phyloP scores from a whole-genome alignment of 2,888 invertebrate species.

The Strigamia crassipes region DNA sequence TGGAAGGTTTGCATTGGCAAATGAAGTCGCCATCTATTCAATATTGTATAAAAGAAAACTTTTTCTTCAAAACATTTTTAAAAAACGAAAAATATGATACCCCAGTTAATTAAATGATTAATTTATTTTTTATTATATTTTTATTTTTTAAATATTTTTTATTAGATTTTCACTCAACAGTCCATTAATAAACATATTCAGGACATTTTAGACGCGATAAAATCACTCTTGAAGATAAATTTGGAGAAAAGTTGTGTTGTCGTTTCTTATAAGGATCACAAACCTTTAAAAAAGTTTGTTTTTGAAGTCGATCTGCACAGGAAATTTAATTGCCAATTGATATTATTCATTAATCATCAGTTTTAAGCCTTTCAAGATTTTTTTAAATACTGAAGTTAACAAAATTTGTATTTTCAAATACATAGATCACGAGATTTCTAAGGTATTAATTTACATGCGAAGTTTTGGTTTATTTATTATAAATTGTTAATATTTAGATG shows the following conservation, averaged over 20 bases:
- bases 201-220: constrained; percentile 16
- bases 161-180: constrained; percentile 31
- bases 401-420: constrained; percentile 13
- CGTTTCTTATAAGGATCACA: constrained; percentile 21
- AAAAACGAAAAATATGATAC: constrained; percentile 29
- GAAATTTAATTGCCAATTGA: background rate
- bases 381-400: background rate
- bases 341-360: background rate
- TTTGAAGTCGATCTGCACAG: constrained; percentile 23
- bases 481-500: constrained; percentile 36
- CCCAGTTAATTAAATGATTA: too few species aligned
- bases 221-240: background rate
- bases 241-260: constrained; percentile 10
- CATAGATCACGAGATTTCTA: constrained; percentile 43
- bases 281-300: constrained; percentile 44
- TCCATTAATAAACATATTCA: constrained; percentile 28
- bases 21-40: constrained; percentile 33
- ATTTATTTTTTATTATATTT: too few species aligned
- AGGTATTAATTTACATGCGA: background rate
- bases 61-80: background rate
- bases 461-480: background rate
- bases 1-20: too few species aligned
- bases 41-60: constrained; percentile 23
- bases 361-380: too few species aligned
- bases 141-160: background rate